Evolutionary conservation across 2,888 invertebrate genomes (phyloP).

Genomic region (Mesorhabditis sp.): DNA sequence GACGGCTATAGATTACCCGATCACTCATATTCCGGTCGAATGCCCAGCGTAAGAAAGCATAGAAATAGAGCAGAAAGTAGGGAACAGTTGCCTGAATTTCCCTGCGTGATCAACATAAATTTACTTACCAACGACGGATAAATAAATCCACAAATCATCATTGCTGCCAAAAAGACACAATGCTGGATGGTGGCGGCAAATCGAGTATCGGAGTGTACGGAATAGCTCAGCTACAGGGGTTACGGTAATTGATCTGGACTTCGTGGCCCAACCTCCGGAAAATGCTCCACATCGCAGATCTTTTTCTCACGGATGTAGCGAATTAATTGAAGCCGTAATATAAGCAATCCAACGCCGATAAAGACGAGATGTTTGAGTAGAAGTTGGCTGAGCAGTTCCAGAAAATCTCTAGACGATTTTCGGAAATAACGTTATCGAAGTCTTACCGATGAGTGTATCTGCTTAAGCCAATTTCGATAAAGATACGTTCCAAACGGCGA

Average conservation of each 20-base stretch:
- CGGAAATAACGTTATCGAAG: neutral
- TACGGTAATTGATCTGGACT: neutral
- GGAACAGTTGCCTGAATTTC: neutral
- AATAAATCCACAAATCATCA: constrained; percentile 1
- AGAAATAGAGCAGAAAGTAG: neutral
- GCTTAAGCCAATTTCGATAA: neutral
- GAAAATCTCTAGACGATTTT: neutral
- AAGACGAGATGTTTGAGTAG: constrained; percentile 1
- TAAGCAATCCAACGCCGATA: neutral
- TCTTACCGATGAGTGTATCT: neutral
- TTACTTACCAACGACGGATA: neutral
- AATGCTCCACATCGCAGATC: neutral
- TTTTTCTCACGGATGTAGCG: neutral
- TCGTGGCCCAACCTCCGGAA: neutral
- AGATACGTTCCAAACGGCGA: neutral
- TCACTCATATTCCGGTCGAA: neutral
- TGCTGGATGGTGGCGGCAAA: neutral
- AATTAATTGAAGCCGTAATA: neutral
- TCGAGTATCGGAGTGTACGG: neutral
- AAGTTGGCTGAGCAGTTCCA: neutral
- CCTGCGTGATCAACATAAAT: neutral
- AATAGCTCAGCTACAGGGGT: neutral
- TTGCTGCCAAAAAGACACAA: constrained; percentile 1
- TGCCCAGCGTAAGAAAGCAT: neutral
- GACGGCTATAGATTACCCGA: neutral